A percentile compares a stretch with the other conserved stretches of the same genome.
Conservation (phyloP, 2,113 vertebrate species). For the Ivindomyrus marchei region DNA sequence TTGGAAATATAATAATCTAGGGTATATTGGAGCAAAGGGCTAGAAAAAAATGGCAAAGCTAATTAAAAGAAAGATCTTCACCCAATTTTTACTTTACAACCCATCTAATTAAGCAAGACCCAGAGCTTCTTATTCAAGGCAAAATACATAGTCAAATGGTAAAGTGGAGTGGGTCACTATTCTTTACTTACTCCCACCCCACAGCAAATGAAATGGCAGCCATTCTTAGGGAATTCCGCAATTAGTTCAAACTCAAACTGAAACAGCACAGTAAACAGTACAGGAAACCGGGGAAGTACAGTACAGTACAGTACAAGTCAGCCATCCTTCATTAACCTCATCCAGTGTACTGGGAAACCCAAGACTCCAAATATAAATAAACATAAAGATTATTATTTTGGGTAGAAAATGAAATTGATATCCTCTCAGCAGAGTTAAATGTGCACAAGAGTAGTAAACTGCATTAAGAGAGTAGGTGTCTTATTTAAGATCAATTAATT, state of each 20-base stretch:
- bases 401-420: neutral
- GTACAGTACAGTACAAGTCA: neutral
- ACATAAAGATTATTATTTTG: neutral
- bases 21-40: neutral
- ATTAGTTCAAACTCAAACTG: neutral
- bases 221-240: neutral
- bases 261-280: neutral
- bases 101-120: constrained; percentile 1
- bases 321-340: neutral
- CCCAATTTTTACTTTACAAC: constrained; percentile 1
- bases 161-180: neutral
- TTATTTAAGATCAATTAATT: neutral
- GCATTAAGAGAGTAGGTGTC: neutral
- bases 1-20: constrained; percentile 13
- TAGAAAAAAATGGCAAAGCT: neutral
- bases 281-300: neutral
- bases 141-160: neutral
- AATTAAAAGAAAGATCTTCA: constrained; percentile 12
- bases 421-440: neutral
- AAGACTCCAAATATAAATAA: neutral
- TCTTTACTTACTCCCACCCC: neutral
- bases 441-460: neutral
- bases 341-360: neutral
- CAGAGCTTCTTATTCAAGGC: neutral
- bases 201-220: neutral